These are phyloP conservation scores for Physella acuta DNA, from an alignment of 1,140 invertebrate genomes.

Conservation along the genomic window DNA sequence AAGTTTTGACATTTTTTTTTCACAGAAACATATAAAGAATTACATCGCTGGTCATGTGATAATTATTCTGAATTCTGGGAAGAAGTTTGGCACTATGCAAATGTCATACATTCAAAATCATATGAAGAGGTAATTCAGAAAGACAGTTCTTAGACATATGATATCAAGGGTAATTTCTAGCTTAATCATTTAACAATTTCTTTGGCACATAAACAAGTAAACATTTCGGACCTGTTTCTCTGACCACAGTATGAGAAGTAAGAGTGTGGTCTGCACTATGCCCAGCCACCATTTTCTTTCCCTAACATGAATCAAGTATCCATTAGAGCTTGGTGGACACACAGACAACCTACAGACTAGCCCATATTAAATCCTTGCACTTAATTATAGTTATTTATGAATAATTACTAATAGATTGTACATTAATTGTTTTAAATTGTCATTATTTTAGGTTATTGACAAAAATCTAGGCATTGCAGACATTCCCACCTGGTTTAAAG, in stretches of 20 bases:
- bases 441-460: constrained; percentile 55
- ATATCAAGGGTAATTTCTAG: no score
- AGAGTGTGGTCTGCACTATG: no score
- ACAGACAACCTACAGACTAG: no score
- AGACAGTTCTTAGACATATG: no score
- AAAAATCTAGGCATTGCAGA: constrained; percentile 55
- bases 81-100: constrained; percentile 58
- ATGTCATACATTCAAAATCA: constrained; percentile 53
- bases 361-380: no score
- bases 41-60: constrained; percentile 62
- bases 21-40: constrained; percentile 60
- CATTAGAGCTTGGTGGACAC: no score
- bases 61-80: constrained; percentile 63
- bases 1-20: constrained; percentile 18
- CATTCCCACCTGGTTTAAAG: constrained; percentile 63
- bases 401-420: background rate
- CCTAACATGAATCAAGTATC: no score
- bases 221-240: no score
- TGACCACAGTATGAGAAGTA: no score
- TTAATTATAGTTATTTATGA: background rate
- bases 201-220: background rate
- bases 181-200: no score
- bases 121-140: constrained; percentile 51
- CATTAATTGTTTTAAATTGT: no score
- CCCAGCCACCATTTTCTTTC: no score